Percentiles rank a stretch among this genome's conserved stretches.
Conservation (phyloP, 64 coral and sea anemone species). For the Anthopleura sola region DNA sequence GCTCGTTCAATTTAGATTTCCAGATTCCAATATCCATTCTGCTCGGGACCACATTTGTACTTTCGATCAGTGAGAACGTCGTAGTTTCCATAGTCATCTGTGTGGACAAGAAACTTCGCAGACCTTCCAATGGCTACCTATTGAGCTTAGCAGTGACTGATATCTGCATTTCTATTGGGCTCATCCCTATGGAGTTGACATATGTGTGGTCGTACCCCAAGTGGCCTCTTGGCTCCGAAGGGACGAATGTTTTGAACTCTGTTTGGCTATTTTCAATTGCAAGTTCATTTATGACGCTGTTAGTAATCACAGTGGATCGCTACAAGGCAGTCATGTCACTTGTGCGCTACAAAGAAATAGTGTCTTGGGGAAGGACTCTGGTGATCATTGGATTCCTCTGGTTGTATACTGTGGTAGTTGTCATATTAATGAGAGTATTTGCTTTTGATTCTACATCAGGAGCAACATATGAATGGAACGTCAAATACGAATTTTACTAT, state of each 20-base stretch:
- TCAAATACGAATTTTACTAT: slow-evolving; percentile 33
- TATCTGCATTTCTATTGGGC: slow-evolving; percentile 19
- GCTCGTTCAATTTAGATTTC: too few relatives aligned
- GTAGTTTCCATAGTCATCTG: slow-evolving; percentile 25
- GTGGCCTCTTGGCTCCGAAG: slow-evolving; percentile 29
- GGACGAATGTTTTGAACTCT: slow-evolving; percentile 26
- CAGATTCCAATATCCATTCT: slow-evolving; percentile 34
- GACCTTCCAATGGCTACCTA: slow-evolving; percentile 33
- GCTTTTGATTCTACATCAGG: slow-evolving; percentile 12
- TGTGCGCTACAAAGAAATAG: slow-evolving; percentile 23
- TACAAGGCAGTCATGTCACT: slow-evolving; percentile 39
- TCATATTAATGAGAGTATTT: slow-evolving; percentile 16
- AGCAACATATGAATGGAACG: slow-evolving; percentile 29
- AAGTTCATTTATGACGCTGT: slow-evolving; percentile 22
- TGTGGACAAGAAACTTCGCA: slow-evolving; percentile 25
- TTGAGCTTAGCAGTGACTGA: slow-evolving; percentile 27
- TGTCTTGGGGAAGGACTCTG: slow-evolving; percentile 32
- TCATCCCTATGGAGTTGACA: slow-evolving; percentile 31
- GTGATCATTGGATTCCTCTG: slow-evolving; percentile 2
- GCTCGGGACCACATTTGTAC: slow-evolving; percentile 14
- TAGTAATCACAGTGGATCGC: slow-evolving; percentile 28
- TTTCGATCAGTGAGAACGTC: slow-evolving; percentile 29
- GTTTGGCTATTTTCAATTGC: slow-evolving; percentile 33
- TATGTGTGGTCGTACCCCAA: slow-evolving; percentile 23
- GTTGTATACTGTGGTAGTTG: neutral